Percentiles rank a stretch among this genome's conserved stretches.
phyloP scores from a whole-genome alignment of 1,140 invertebrate species.

The Saxidomus purpurata region DNA sequence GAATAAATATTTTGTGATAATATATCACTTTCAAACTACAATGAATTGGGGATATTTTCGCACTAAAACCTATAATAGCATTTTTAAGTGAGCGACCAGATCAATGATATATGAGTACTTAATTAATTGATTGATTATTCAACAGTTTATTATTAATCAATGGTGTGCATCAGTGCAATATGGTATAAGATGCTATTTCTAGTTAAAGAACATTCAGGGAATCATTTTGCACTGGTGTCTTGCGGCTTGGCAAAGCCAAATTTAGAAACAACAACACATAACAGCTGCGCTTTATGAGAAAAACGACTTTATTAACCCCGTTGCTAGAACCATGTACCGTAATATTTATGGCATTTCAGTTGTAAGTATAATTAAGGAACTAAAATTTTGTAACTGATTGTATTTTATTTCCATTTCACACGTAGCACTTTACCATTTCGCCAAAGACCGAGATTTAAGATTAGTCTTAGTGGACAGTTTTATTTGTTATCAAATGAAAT shows the following conservation, averaged over 20 bases:
- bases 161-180: not conserved
- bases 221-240: not conserved
- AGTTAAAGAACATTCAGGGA: not conserved
- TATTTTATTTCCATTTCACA: too few relatives aligned
- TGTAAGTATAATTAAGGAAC: too few relatives aligned
- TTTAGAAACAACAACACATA: not conserved
- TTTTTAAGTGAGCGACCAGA: not conserved
- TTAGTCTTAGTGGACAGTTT: too few relatives aligned
- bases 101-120: not conserved
- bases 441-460: too few relatives aligned
- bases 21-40: not conserved
- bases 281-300: too few relatives aligned
- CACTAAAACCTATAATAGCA: not conserved
- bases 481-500: too few relatives aligned
- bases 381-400: too few relatives aligned
- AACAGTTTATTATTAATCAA: not conserved
- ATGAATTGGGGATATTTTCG: not conserved
- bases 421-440: too few relatives aligned
- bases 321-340: too few relatives aligned
- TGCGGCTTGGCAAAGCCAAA: not conserved
- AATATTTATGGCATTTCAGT: too few relatives aligned
- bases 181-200: not conserved
- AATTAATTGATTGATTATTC: not conserved
- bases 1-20: not conserved
- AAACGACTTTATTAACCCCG: not conserved